Base-by-base conservation (phyloP, 2,888 invertebrate species). In the Xestia sexstrigata region DNA sequence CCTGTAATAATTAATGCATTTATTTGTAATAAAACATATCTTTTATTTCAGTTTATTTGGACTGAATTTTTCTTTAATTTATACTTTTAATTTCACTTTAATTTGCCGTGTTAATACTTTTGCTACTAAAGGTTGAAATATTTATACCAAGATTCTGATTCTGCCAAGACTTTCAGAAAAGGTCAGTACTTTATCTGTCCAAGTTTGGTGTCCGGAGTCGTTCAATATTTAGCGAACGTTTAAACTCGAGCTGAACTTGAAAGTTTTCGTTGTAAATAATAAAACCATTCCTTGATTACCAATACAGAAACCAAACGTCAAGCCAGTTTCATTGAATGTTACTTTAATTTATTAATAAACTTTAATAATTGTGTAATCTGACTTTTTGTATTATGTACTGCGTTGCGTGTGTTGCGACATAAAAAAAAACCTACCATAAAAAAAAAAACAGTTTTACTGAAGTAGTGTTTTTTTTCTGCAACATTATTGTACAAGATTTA, bases 221-320 rank as follows among this genome's bases (percentile, higher is more conserved):
- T 26, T 42, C n/a, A 42, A n/a, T 9, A 17, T 17, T 74, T 60
- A 23, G 23, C 11, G 9, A 47, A 68, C 52, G 17, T 62, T 66
- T 66, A 47, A 80, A 60, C 71, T 49, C 58, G n/a, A 52, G 35
- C 15, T 55, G 1, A 60, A 70, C 26, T 76, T 65, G 60, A 63
- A 60, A 1, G 6, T 60, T 70, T 58, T 80, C 26, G 17, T 67
- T 88, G 84, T 84, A 84, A 66, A 81, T 85, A 82, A 91, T 72
- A 73, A 83, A 80, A 92, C 89, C 91, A 93, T 93, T 93, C 91
- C 91, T 89, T 85, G 83, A 87, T 91, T 94, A 94, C 93, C 93
- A 93, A 77, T 86, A 82, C 88, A 89, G 81, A 89, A 91, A 94
- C 95, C 95, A 95, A 95, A 95, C 89, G 84, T 89, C 88, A 90